Conservation (phyloP, 2,888 invertebrate species). For the Chrysotoxum bicinctum region DNA sequence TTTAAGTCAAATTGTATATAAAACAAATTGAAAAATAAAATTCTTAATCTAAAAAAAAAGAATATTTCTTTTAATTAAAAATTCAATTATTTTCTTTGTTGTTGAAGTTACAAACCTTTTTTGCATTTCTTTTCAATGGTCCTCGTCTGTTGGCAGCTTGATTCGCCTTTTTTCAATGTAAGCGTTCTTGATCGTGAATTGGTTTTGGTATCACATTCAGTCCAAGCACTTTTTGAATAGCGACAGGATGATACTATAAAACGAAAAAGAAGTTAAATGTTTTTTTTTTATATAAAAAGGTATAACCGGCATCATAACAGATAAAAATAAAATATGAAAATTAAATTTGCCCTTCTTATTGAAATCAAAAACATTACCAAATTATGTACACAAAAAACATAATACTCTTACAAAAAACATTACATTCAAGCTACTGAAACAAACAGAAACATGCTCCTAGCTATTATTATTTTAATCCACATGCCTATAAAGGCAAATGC, state of each 20-base stretch:
- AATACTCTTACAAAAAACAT: neutral
- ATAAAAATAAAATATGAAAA: neutral
- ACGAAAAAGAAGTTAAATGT: neutral
- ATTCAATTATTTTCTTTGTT: neutral
- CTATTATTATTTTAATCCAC: neutral
- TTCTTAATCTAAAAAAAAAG: no score
- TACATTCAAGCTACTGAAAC: neutral
- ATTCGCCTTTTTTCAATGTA: conserved; percentile 92
- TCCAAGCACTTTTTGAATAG: conserved; percentile 93
- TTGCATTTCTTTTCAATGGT: conserved; percentile 95
- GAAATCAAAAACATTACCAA: neutral
- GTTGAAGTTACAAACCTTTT: conserved; percentile 86
- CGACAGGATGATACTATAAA: conserved; percentile 86
- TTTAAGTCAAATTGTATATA: no score
- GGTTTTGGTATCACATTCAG: conserved; percentile 92
- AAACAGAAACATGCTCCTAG: conserved; percentile 1
- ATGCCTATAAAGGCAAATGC: neutral
- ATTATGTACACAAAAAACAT: neutral
- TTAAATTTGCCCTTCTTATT: neutral
- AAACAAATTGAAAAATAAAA: no score
- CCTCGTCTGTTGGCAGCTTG: conserved; percentile 89
- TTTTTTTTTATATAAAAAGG: neutral
- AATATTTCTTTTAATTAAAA: no score
- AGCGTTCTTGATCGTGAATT: conserved; percentile 91
- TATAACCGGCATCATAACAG: neutral